Percentiles rank a stretch among this genome's conserved stretches.
phyloP scores from a whole-genome alignment of 2,797 vertebrate species.

The Mergus octosetaceus region DNA sequence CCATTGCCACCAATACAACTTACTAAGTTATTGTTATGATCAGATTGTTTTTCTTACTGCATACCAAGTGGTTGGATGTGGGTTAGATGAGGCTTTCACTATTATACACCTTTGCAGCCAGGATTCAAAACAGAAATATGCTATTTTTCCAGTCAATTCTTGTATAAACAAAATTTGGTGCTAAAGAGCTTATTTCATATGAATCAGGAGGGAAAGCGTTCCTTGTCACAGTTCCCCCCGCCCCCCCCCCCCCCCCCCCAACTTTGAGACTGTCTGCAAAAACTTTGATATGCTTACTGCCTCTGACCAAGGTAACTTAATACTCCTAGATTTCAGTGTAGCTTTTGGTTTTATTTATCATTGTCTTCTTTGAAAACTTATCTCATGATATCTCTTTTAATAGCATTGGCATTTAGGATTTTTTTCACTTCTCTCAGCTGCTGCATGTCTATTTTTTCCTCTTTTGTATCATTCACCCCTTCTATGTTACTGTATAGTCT shows the following conservation, averaged over 20 bases:
- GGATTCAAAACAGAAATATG: background rate
- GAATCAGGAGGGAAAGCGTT: background rate
- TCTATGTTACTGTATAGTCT: background rate
- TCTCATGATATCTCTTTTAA: background rate
- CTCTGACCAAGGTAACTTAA: background rate
- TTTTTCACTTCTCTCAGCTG: background rate
- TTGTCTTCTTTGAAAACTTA: background rate
- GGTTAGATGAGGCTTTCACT: background rate
- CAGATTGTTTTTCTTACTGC: background rate
- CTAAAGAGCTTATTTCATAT: background rate
- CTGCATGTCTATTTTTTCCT: background rate
- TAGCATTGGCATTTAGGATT: background rate
- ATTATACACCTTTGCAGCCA: background rate
- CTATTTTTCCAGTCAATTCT: background rate
- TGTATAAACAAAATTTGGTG: background rate
- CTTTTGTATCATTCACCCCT: background rate
- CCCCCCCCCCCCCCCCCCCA: too few species aligned
- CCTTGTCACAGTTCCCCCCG: background rate
- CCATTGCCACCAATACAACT: background rate
- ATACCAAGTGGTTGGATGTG: background rate
- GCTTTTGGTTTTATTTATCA: background rate
- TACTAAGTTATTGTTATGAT: background rate
- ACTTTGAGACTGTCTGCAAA: background rate
- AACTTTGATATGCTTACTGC: background rate
- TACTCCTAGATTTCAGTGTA: background rate